Conservation (phyloP, 2,888 invertebrate genomes). For the Amitus sp. region DNA sequence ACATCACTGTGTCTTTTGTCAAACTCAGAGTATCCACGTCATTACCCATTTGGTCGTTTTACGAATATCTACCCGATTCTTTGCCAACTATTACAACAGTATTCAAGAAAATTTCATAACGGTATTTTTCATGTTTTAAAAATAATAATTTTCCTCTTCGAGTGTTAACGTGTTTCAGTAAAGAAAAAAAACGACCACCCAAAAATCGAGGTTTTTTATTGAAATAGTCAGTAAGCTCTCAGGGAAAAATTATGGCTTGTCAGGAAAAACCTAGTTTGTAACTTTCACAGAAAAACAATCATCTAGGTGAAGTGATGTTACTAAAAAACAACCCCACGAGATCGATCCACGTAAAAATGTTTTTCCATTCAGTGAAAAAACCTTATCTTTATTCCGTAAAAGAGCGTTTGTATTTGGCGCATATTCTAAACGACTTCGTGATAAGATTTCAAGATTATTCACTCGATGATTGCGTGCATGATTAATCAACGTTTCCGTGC, state of each 20-base stretch:
- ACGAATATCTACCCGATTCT: slow-evolving; percentile 5
- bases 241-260: not conserved
- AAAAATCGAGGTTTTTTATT: no score
- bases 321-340: not conserved
- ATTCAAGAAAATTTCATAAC: no score
- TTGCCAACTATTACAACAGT: no score
- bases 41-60: no score
- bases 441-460: slow-evolving; percentile 20
- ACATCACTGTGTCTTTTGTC: not conserved
- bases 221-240: no score
- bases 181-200: no score
- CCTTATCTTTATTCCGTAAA: no score
- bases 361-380: no score
- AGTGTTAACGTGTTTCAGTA: no score
- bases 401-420: not conserved
- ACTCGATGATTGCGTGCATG: slow-evolving; percentile 28
- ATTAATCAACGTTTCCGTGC: slow-evolving; percentile 25
- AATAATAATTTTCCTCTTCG: no score
- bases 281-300: not conserved
- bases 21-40: slow-evolving; percentile 8
- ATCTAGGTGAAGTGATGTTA: not conserved
- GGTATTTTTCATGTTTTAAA: no score
- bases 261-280: not conserved
- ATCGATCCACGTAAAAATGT: no score
- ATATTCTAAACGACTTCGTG: not conserved